Evolutionary conservation across 2,888 invertebrate genomes (phyloP).

Genomic region (Synanthedon tipuliformis): DNA sequence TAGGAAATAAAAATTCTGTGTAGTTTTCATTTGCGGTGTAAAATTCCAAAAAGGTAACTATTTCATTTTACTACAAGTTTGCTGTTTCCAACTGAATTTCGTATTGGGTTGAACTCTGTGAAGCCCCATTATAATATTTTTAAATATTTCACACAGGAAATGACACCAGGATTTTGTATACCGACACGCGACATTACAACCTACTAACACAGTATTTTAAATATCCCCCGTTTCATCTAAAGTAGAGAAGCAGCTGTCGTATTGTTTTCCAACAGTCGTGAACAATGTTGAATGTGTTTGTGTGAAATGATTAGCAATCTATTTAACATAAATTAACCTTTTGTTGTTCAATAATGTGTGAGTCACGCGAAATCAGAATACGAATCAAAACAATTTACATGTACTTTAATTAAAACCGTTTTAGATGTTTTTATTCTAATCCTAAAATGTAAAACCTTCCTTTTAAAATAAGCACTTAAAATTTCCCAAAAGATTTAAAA

Average conservation of each 20-base stretch:
- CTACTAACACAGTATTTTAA: neutral
- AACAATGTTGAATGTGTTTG: constrained; percentile 5
- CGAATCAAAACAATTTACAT: neutral
- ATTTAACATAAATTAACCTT: constrained; percentile 17
- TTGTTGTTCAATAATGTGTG: constrained; percentile 10
- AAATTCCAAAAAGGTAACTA: no score
- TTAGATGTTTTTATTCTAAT: no score
- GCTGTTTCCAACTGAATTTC: neutral
- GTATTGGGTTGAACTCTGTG: no score
- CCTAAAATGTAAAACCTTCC: no score
- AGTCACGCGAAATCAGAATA: neutral
- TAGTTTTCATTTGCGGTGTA: no score
- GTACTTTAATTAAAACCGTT: no score
- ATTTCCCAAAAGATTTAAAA: no score
- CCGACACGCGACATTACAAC: neutral
- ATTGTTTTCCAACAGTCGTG: constrained; percentile 2
- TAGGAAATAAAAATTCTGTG: no score
- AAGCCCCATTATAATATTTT: no score
- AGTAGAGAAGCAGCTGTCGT: constrained; percentile 1
- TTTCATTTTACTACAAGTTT: no score
- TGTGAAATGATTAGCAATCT: constrained; percentile 13
- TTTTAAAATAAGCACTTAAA: no score
- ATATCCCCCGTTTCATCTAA: neutral
- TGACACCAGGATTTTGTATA: neutral
- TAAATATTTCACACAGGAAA: neutral